Evolutionary conservation across 2,888 invertebrate genomes (phyloP), one percentile per base, ranked within the genome.

Genomic region (Plebejus argus): DNA sequence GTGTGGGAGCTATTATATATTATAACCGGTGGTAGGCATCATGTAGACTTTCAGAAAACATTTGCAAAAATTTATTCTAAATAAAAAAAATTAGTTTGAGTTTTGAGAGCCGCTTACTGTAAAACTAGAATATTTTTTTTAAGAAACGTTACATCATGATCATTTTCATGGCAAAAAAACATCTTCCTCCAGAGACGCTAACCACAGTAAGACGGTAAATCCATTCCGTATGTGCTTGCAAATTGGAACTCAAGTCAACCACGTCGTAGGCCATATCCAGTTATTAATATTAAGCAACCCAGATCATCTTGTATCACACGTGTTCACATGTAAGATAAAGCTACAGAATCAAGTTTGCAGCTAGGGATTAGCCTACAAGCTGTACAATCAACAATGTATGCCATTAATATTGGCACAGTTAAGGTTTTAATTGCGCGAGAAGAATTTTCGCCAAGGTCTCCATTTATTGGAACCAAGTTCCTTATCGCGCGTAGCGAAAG

Each of bases 301-400:
- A 66, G 66, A 66, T 66, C 28, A 6, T 28, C 66, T 66, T 66
- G 66, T 66, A 66, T 66, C 61, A 66, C 66, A 66, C 66, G 66
- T 66, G 66, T 66, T 66, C 66, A 28, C 66, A 6, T 66, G 66
- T 33, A 61, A 61, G 61, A 61, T 33, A 66, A 28, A 15, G 66
- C 66, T 66, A 66, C 18, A 33, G 66, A 28, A 28, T 66, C 66
- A 66, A 28, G 66, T 66, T 15, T 3, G 28, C 66, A 66, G 66
- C 66, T 12, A 66, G 66, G 66, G 66, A 66, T 66, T 66, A 66
- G 66, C 66, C 28, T 66, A 66, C 66, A 66, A 66, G 66, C 66
- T 18, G 66, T 33, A 33, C 15, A n/a, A n/a, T n/a, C n/a, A n/a
- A n/a, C n/a, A 23, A 0, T 61, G 61, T 66, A 66, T 12, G 28